Conservation (phyloP, 2,113 vertebrate species). For the Acanthisitta chloris region DNA sequence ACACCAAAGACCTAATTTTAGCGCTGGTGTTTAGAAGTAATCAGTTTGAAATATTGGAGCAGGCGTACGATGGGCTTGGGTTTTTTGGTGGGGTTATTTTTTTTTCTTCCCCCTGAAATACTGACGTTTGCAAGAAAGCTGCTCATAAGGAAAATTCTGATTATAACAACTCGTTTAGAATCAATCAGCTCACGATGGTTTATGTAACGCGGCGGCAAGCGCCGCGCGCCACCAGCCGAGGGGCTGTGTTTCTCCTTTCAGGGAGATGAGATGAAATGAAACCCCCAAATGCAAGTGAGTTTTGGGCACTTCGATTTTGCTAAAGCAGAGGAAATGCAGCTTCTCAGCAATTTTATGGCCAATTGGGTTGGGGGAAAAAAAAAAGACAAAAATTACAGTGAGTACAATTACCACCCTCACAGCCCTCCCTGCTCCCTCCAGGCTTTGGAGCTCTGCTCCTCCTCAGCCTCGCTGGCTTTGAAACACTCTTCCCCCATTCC, state of each 20-base stretch:
- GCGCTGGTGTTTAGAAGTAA: conserved; percentile 66
- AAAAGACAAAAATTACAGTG: not conserved
- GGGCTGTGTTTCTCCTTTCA: conserved; percentile 19
- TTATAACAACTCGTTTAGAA: conserved; percentile 68
- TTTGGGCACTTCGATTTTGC: not conserved
- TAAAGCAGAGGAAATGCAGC: conserved; percentile 42
- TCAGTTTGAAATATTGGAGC: conserved; percentile 70
- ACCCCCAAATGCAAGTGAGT: conserved; percentile 47
- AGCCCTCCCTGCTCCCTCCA: not conserved
- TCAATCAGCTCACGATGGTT: conserved; percentile 65
- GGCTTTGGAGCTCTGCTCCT: not conserved
- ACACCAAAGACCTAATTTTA: conserved; percentile 69
- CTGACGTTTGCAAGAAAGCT: conserved; percentile 70
- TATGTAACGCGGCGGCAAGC: conserved; percentile 4
- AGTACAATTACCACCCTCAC: not conserved
- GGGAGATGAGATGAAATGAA: conserved; percentile 60
- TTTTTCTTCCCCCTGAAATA: not conserved
- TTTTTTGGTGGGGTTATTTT: not conserved
- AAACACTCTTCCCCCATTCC: not conserved
- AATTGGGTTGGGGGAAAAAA: not conserved
- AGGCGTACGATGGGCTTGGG: not conserved
- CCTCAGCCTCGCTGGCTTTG: not conserved
- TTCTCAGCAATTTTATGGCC: conserved; percentile 47
- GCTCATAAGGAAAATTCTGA: conserved; percentile 67
- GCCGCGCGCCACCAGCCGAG: not conserved